These are phyloP conservation scores for Lamellibrachia luymesi DNA, from an alignment of 1,140 invertebrate species.

Conservation along the genomic window DNA sequence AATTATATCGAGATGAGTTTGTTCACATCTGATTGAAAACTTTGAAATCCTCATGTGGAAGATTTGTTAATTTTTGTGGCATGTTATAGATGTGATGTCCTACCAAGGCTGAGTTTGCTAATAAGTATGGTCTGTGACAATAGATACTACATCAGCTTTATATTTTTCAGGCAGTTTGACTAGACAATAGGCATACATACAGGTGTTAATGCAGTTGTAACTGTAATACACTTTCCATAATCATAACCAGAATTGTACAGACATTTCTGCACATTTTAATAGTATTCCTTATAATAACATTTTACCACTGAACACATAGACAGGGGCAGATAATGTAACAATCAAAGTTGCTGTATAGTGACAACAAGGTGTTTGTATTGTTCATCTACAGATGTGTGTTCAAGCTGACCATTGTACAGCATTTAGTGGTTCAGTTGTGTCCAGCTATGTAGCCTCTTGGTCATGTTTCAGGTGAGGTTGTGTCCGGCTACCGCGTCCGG, in stretches of 20 bases:
- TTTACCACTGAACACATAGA: background rate
- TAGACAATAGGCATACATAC: too few species aligned
- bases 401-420: background rate
- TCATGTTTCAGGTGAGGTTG: slow-evolving; percentile 42
- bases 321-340: background rate
- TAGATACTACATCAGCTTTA: too few species aligned
- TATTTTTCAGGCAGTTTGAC: too few species aligned
- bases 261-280: background rate
- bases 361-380: background rate
- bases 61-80: too few species aligned
- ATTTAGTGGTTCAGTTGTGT: background rate
- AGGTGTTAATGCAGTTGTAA: too few species aligned
- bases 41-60: too few species aligned
- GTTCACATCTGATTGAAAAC: too few species aligned
- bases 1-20: background rate
- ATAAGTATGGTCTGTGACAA: too few species aligned
- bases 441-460: background rate
- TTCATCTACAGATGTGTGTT: background rate
- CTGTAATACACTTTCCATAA: too few species aligned
- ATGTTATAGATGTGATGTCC: too few species aligned
- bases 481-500: slow-evolving; percentile 54
- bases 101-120: too few species aligned
- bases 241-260: too few species aligned
- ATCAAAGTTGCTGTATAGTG: background rate
- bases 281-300: background rate